These are phyloP conservation scores for Plagiodera versicolora DNA, from an alignment of 2,888 invertebrate genomes.

Conservation along the genomic window DNA sequence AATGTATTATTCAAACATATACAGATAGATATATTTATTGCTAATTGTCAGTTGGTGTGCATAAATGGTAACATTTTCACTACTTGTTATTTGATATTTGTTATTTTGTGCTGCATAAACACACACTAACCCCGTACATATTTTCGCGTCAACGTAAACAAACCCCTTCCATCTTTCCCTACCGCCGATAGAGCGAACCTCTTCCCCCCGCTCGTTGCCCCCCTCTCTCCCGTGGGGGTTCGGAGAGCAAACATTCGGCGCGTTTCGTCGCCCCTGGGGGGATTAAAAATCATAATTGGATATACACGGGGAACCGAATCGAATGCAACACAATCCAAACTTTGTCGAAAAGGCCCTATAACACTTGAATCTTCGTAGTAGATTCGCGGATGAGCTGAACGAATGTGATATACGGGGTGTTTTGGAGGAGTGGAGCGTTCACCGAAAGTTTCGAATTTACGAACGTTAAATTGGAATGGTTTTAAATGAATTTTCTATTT, in stretches of 20 bases:
- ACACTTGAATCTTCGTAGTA: slow-evolving; percentile 28
- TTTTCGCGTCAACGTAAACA: background rate
- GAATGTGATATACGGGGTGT: slow-evolving; percentile 4
- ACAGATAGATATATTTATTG: too few relatives aligned
- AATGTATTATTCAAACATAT: too few relatives aligned
- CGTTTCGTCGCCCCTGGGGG: slow-evolving; percentile 47
- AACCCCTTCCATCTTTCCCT: background rate
- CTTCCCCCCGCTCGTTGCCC: background rate
- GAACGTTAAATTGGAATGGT: too few relatives aligned
- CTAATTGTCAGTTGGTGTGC: too few relatives aligned
- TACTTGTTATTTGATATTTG: too few relatives aligned
- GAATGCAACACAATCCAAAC: slow-evolving; percentile 31
- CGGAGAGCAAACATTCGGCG: slow-evolving; percentile 46
- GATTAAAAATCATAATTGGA: slow-evolving; percentile 56
- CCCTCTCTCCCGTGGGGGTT: background rate
- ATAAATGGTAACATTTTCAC: too few relatives aligned
- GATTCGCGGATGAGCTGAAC: slow-evolving; percentile 30
- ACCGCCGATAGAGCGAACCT: background rate
- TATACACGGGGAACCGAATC: slow-evolving; percentile 36
- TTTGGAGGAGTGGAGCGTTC: too few relatives aligned
- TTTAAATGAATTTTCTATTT: too few relatives aligned
- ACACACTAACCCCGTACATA: background rate
- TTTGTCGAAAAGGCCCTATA: slow-evolving; percentile 19
- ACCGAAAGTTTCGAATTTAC: too few relatives aligned
- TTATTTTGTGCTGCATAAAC: too few relatives aligned